Conservation (phyloP, 2,113 vertebrate genomes). For the Oenanthe melanoleuca region DNA sequence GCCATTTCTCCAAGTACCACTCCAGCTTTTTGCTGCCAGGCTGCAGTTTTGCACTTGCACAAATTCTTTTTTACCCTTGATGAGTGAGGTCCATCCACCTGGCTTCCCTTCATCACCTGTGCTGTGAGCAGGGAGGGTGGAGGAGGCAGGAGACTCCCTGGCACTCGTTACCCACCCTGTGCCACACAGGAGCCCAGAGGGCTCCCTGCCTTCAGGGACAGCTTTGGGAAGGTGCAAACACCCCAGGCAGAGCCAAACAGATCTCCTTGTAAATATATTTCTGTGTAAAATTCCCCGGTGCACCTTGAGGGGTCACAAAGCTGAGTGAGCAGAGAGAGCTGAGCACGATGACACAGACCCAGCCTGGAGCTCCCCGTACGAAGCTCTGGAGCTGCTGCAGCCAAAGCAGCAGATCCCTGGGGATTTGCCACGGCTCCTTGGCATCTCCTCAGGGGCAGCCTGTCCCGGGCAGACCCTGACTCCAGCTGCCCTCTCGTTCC, state of each 20-base stretch:
- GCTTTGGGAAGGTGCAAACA: background rate
- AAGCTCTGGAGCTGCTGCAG: background rate
- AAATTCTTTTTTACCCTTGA: background rate
- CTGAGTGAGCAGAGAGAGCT: fast-evolving
- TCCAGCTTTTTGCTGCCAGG: background rate
- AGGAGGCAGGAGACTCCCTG: background rate
- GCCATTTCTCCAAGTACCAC: background rate
- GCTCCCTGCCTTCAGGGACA: background rate
- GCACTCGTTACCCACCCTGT: fast-evolving
- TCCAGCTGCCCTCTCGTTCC: background rate
- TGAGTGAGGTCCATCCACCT: background rate
- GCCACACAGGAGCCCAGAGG: background rate
- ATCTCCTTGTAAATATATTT: background rate
- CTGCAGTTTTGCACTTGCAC: background rate
- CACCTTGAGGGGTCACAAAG: fast-evolving
- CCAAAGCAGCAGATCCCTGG: background rate
- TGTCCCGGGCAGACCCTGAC: background rate
- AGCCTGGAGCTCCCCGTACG: too few relatives aligned
- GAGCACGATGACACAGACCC: fast-evolving
- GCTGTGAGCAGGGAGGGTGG: background rate
- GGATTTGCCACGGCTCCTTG: background rate
- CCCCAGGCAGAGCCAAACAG: background rate
- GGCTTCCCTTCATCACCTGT: background rate
- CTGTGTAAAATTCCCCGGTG: background rate
- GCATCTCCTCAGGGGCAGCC: background rate